phyloP scores from a whole-genome alignment of 2,888 invertebrate genomes.

The Drosophila phalerata region DNA sequence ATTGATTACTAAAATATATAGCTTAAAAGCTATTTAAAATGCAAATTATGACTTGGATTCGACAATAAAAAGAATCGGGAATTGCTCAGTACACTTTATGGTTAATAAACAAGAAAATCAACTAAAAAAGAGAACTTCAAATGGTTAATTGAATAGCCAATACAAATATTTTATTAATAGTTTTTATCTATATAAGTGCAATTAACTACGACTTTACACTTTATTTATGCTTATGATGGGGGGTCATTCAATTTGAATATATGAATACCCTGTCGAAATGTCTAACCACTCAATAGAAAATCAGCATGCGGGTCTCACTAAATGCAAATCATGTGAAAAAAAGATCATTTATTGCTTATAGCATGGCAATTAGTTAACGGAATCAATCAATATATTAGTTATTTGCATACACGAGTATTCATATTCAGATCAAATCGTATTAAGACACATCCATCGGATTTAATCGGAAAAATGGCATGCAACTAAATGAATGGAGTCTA shows the following conservation, averaged over 20 bases:
- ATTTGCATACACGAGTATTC: constrained; percentile 23
- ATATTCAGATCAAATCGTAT: constrained; percentile 22
- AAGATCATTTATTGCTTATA: not conserved
- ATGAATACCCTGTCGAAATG: not conserved
- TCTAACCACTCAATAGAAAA: constrained; percentile 9
- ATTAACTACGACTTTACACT: not conserved
- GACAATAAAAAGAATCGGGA: constrained; percentile 30
- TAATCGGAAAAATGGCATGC: constrained; percentile 4
- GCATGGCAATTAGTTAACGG: constrained; percentile 26
- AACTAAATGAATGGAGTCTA: constrained; percentile 8
- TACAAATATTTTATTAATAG: constrained; percentile 3
- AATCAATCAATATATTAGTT: constrained; percentile 26
- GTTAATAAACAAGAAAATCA: constrained; percentile 16
- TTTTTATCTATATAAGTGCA: constrained; percentile 6
- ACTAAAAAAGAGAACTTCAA: constrained; percentile 3
- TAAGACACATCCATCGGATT: constrained; percentile 14
- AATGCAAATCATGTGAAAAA: constrained; percentile 24
- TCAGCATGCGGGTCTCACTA: not conserved
- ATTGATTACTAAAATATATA: constrained; percentile 1
- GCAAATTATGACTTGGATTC: constrained; percentile 3
- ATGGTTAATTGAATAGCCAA: constrained; percentile 27
- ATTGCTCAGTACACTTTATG: constrained; percentile 21
- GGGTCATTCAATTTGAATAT: not conserved
- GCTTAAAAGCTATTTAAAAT: constrained; percentile 3
- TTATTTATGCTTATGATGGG: constrained; percentile 17